Percentiles rank a stretch among this genome's conserved stretches.
These are phyloP conservation scores for Ageneiosus marmoratus DNA, from an alignment of 2,113 vertebrate genomes.

Conservation along the genomic window DNA sequence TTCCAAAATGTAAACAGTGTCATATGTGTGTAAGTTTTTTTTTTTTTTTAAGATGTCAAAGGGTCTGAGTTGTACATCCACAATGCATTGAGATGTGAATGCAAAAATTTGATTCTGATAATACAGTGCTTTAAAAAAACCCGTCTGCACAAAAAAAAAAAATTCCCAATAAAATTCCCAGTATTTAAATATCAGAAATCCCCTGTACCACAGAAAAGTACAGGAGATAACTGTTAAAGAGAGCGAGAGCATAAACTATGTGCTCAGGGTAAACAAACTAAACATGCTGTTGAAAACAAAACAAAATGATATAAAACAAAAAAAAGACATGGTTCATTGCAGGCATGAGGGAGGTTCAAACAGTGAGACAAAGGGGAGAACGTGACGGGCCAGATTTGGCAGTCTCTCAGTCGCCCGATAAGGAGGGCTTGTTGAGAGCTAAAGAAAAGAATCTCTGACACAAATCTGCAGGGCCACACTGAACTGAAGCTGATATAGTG, in stretches of 20 bases:
- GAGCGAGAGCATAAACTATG: conserved; percentile 25
- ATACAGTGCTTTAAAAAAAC: background rate
- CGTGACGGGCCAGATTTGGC: conserved; percentile 60
- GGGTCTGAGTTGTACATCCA: background rate
- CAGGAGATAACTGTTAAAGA: conserved; percentile 29
- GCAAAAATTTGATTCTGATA: conserved; percentile 13
- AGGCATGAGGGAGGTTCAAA: conserved; percentile 67
- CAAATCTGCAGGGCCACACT: conserved; percentile 70
- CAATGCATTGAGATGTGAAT: background rate
- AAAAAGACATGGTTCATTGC: conserved; percentile 55
- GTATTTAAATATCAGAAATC: conserved; percentile 34
- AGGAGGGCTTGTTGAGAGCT: conserved; percentile 72
- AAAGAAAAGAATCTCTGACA: conserved; percentile 71
- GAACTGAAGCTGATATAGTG: conserved; percentile 67
- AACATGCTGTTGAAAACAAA: conserved; percentile 40
- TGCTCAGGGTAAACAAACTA: conserved; percentile 32
- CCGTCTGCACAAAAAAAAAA: background rate
- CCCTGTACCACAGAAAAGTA: background rate
- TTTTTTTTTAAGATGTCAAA: background rate
- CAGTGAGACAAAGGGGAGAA: conserved; percentile 64
- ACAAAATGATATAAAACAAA: conserved; percentile 56
- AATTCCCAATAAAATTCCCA: conserved; percentile 29
- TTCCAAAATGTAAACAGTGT: conserved; percentile 59
- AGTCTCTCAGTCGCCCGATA: conserved; percentile 67
- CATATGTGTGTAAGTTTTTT: background rate